Evolutionary conservation across 2,797 vertebrate genomes (phyloP).

Genomic region (Aldrovandia affinis): DNA sequence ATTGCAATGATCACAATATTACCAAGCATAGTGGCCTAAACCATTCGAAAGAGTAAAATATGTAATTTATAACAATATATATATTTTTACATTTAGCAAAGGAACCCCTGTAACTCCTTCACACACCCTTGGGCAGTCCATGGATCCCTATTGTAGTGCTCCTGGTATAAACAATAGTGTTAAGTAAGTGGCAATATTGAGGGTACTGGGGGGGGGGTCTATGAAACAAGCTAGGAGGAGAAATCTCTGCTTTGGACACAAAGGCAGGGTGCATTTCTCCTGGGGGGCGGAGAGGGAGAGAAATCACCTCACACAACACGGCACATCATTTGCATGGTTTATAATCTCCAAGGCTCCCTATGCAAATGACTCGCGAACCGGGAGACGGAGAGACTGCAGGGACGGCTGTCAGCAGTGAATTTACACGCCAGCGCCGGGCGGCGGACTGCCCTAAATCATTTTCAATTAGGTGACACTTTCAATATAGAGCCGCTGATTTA

Average conservation of each 20-base stretch:
- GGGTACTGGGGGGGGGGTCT: neutral
- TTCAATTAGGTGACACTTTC: conserved; percentile 38
- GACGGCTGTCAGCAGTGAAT: conserved; percentile 26
- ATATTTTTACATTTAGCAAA: no score
- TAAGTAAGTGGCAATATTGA: neutral
- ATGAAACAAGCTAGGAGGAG: neutral
- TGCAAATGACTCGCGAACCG: conserved; percentile 33
- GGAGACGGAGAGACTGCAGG: conserved; percentile 8
- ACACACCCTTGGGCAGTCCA: no score
- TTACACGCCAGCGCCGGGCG: conserved; percentile 15
- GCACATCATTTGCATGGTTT: conserved; percentile 29
- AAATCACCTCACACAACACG: neutral
- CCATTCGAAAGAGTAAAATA: no score
- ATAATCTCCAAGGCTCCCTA: conserved; percentile 27
- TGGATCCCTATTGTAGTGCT: no score
- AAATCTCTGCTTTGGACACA: neutral
- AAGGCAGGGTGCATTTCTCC: neutral
- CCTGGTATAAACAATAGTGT: neutral
- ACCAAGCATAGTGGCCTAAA: no score
- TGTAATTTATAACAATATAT: no score
- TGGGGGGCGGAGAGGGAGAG: neutral
- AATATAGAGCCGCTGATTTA: conserved; percentile 35
- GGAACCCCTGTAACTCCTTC: no score
- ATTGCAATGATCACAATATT: no score
- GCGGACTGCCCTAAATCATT: conserved; percentile 31